Evolutionary conservation across 2,888 invertebrate species (phyloP).

Genomic region (Cephonodes hylas): DNA sequence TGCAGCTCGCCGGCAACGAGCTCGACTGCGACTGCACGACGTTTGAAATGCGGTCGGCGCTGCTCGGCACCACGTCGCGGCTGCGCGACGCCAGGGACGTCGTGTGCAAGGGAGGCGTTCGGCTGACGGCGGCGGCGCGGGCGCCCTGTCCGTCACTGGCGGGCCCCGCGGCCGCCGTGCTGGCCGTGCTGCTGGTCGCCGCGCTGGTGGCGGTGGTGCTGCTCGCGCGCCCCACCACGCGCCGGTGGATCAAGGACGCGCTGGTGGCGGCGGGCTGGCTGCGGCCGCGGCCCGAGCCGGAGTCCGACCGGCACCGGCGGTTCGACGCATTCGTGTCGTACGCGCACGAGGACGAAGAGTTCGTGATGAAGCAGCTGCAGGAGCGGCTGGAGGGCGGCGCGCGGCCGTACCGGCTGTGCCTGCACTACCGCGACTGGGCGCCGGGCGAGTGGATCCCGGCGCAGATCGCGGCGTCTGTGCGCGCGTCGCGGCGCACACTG

Average conservation of each 20-base stretch:
- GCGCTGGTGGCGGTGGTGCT: slow-evolving; percentile 19
- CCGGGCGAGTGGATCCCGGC: slow-evolving; percentile 79
- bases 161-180: slow-evolving; percentile 15
- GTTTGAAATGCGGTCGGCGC: background rate
- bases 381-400: slow-evolving; percentile 82
- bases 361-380: slow-evolving; percentile 84
- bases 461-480: slow-evolving; percentile 87
- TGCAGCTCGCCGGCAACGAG: slow-evolving; percentile 19
- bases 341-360: slow-evolving; percentile 88
- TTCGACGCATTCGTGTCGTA: slow-evolving; percentile 93
- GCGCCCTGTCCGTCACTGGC: background rate
- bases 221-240: slow-evolving; percentile 23
- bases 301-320: slow-evolving; percentile 22
- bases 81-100: background rate
- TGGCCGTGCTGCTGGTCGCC: slow-evolving; percentile 24
- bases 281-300: slow-evolving; percentile 18
- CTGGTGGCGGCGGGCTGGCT: slow-evolving; percentile 28
- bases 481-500: slow-evolving; percentile 80
- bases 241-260: slow-evolving; percentile 25
- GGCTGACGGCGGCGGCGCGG: slow-evolving; percentile 8
- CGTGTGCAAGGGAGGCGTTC: background rate
- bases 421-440: slow-evolving; percentile 87
- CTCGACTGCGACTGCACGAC: slow-evolving; percentile 19
- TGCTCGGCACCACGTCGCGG: slow-evolving; percentile 5
- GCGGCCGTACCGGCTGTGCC: slow-evolving; percentile 78